Percentiles rank a stretch among this genome's conserved stretches.
These are phyloP conservation scores for Miniopterus natalensis DNA, from an alignment of 2,113 vertebrate species.

Conservation along the genomic window DNA sequence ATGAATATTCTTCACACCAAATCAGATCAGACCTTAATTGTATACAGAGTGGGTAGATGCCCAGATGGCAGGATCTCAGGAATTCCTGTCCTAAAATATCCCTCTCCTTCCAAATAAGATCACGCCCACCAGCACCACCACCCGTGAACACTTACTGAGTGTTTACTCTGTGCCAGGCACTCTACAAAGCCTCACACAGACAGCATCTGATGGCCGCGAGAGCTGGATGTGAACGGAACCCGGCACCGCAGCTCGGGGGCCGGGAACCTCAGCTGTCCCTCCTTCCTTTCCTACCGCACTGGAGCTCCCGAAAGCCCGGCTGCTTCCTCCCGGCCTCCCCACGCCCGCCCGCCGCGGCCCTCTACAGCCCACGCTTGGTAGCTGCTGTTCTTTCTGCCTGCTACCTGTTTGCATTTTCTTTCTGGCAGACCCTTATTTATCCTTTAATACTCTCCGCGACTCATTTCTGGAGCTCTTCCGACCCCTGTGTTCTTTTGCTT, in stretches of 20 bases:
- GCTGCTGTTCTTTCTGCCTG: not conserved
- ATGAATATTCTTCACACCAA: not conserved
- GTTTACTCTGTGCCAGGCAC: not conserved
- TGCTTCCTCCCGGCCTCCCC: not conserved
- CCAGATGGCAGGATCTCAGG: not conserved
- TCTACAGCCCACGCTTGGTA: not conserved
- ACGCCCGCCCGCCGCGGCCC: rapidly evolving
- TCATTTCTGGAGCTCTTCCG: not conserved
- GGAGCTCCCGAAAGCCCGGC: not conserved
- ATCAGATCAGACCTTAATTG: not conserved
- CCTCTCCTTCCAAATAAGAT: not conserved
- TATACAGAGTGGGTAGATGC: not conserved
- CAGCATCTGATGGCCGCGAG: not conserved
- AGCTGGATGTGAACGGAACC: not conserved
- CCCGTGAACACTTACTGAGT: not conserved
- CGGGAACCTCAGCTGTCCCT: not conserved
- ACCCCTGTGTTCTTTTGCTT: not conserved
- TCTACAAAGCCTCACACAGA: not conserved
- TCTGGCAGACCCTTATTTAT: not conserved
- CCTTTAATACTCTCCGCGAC: not conserved
- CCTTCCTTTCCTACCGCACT: not conserved
- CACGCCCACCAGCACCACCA: not conserved
- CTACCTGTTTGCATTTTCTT: not conserved
- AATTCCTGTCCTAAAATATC: not conserved
- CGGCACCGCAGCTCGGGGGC: not conserved